Base-by-base conservation (phyloP, 2,888 invertebrate genomes). In the Drosophila fulvimacula region DNA sequence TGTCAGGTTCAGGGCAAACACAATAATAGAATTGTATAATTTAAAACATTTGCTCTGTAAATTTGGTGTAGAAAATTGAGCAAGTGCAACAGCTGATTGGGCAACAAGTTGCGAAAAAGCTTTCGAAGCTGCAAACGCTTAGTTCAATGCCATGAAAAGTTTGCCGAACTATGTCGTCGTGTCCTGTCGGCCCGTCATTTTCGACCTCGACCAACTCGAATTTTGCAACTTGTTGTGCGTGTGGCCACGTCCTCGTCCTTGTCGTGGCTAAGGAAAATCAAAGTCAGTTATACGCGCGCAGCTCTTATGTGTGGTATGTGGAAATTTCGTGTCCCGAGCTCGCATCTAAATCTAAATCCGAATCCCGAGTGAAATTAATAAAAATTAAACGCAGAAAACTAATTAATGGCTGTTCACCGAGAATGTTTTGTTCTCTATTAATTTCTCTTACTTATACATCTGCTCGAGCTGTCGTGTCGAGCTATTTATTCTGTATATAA, bases 41-140 rank as follows among this genome's bases (percentile, higher is more conserved):
- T n/a, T 2, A 1, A 10, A 10, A 15, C 19, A 19, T 64, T 49
- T 67, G 53, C 21, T 38, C 66, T 49, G 5, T 48, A 39, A 38
- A 36, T 38, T 44, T 38, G 39, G 32, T 51, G 51, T n/a, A 36
- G 39, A 36, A 46, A 52, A 5, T 17, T 13, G 10, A 55, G 51
- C 19, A 53, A 60, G 68, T 74, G 88, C 90, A 91, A 91, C 90
- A 90, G 91, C 90, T 90, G 90, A 83, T 88, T 82, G 88, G 89
- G 91, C 92, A 91, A 91, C 91, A 91, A 91, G 91, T 91, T 91
- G 91, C 82, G 88, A 80, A 90, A 90, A 91, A 91, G 91, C 90
- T 90, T 86, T 89, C 86, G 79, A 80, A 76, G 67, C 77, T 75
- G 68, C 64, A n/a, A 73, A 67, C 58, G 32, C 64, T 72, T 67